Base-by-base conservation (phyloP, 2,113 vertebrate species). In the Xiphophorus maculatus region DNA sequence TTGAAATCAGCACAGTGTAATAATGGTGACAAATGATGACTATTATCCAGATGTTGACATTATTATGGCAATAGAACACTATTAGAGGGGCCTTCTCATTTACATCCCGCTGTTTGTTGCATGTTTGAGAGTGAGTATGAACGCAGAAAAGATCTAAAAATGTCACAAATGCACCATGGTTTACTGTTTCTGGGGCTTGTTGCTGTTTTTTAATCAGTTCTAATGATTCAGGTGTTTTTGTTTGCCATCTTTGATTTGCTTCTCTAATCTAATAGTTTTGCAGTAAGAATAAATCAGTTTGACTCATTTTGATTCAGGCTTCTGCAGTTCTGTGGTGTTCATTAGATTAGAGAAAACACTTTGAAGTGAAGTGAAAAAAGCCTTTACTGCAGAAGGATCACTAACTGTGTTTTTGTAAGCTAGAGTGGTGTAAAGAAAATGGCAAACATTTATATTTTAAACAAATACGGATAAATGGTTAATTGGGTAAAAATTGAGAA, bases 401-500 rank as follows among this genome's bases (percentile, higher is more conserved):
- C 76, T 72, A 79, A 63, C 75, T 85, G 86, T 82, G 85, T 72
- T 73, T 82, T 81, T 83, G 74, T 81, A 85, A 74, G 66, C 76
- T 76, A 66, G 66, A 77, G 27, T 58, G 3, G 0, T 54, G 48
- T 54, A 9, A 54, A 54, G 6, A 54, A 54, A 54, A 54, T 54
- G 17, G 5, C 6, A 22, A 25, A 54, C 17, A 54, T 7, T 22
- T 54, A 25, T 54, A 11, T 54, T 42, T 42, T 42, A 42, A 14
- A 42, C 14, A 42, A 15, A 82, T 75, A 64, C 77, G 74, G 79
- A 81, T 60, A 84, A 85, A 80, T 10, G 27, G 69, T 82, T 92
- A 93, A 91, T 93, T 89, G 83, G 89, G 90, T 90, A 93, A 88
- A 81, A 84, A 78, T 22, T 76, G 79, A 84, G 71, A 42, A 64